phyloP scores from a whole-genome alignment of 2,113 vertebrate genomes.

The Cairina moschata region DNA sequence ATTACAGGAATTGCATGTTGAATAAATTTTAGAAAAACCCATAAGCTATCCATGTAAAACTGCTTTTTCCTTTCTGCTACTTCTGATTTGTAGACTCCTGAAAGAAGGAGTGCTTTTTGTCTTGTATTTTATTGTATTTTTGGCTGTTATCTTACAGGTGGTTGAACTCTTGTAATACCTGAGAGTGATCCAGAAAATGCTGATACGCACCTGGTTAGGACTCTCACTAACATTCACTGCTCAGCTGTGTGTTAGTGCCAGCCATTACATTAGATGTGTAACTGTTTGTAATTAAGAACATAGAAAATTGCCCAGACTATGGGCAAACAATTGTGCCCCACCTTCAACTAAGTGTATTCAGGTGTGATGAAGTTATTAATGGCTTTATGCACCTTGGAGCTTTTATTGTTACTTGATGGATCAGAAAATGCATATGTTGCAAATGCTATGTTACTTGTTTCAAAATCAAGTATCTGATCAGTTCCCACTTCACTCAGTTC shows the following conservation, averaged over 20 bases:
- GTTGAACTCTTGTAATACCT: not conserved
- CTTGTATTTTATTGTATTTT: not conserved
- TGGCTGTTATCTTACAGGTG: not conserved
- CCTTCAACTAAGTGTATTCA: not conserved
- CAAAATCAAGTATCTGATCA: not conserved
- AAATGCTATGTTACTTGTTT: not conserved
- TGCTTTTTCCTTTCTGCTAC: not conserved
- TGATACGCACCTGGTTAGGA: not conserved
- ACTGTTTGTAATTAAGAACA: not conserved
- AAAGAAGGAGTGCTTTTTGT: not conserved
- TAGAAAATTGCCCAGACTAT: not conserved
- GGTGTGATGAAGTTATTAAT: not conserved
- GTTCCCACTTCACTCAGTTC: not conserved
- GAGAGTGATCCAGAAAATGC: not conserved
- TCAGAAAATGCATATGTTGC: not conserved
- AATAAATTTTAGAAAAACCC: not conserved
- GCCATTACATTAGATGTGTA: not conserved
- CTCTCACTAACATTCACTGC: not conserved
- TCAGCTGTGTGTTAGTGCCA: accelerated
- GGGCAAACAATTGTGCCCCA: not conserved
- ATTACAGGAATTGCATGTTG: accelerated
- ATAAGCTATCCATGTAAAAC: not conserved
- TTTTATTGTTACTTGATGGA: not conserved
- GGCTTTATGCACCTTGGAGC: not conserved
- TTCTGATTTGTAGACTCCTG: not conserved